phyloP scores from a whole-genome alignment of 2,113 vertebrate species.

The Cryptotis parvus region DNA sequence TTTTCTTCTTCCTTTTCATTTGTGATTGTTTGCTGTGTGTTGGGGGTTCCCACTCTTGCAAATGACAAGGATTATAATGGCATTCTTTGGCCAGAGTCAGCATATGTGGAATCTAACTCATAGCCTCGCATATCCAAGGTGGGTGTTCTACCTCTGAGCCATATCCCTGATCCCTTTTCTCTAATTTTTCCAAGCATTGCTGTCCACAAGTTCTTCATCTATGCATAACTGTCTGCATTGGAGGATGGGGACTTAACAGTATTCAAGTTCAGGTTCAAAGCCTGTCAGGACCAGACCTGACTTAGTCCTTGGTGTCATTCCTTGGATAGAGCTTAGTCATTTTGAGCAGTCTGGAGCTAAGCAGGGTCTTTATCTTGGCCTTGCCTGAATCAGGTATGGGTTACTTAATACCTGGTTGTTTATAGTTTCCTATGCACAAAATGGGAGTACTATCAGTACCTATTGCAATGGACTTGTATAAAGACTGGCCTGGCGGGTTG shows the following conservation, averaged over 20 bases:
- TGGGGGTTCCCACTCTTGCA: no score
- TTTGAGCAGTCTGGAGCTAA: not conserved
- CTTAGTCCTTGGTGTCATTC: no score
- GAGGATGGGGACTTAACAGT: not conserved
- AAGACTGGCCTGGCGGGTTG: not conserved
- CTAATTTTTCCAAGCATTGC: slow-evolving; percentile 2
- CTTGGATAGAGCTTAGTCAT: not conserved
- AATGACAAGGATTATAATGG: no score
- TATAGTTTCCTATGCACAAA: slow-evolving; percentile 3
- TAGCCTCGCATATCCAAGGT: no score
- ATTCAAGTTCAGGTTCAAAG: no score
- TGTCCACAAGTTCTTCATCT: not conserved
- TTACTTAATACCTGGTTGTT: not conserved
- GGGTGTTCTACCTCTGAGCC: no score
- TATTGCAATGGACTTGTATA: not conserved
- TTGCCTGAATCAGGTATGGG: not conserved
- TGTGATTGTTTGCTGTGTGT: no score
- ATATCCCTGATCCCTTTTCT: not conserved
- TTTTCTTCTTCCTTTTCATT: not conserved
- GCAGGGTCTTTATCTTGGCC: not conserved
- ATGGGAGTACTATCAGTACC: not conserved
- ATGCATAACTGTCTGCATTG: not conserved
- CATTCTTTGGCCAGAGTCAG: no score
- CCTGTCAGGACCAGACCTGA: no score
- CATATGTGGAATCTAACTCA: no score